phyloP scores from a whole-genome alignment of 2,113 vertebrate species.

The Pachycephala philippinensis region DNA sequence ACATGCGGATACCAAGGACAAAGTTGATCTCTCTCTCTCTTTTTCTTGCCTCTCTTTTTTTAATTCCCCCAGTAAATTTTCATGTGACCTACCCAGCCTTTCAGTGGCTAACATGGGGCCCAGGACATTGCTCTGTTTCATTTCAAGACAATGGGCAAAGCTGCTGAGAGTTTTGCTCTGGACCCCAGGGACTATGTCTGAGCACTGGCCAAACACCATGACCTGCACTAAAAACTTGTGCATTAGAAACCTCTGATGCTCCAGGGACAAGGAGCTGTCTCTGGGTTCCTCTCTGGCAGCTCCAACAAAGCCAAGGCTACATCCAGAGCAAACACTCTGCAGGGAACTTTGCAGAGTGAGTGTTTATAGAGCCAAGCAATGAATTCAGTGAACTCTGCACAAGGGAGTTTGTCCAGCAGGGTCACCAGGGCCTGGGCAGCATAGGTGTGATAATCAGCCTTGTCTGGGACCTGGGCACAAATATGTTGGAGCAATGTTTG shows the following conservation, averaged over 20 bases:
- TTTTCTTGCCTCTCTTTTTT: neutral
- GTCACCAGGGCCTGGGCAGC: neutral
- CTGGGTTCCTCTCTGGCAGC: slow-evolving; percentile 75
- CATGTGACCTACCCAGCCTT: neutral
- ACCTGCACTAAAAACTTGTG: slow-evolving; percentile 87
- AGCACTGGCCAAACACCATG: slow-evolving; percentile 83
- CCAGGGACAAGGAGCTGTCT: slow-evolving; percentile 58
- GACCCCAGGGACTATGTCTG: slow-evolving; percentile 80
- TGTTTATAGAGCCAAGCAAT: neutral
- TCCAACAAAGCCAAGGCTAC: slow-evolving; percentile 85
- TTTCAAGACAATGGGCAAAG: slow-evolving; percentile 86
- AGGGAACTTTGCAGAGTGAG: slow-evolving; percentile 32
- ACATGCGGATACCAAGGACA: neutral
- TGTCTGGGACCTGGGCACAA: neutral
- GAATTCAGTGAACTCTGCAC: neutral
- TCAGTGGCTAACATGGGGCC: neutral
- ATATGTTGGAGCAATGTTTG: neutral
- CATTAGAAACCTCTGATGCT: slow-evolving; percentile 72
- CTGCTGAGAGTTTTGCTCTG: slow-evolving; percentile 84
- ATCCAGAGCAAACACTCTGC: slow-evolving; percentile 89
- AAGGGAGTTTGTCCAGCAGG: neutral
- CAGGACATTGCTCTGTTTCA: neutral
- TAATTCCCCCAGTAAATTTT: neutral
- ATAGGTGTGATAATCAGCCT: neutral
- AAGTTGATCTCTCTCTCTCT: neutral